These are phyloP conservation scores for Acipenser ruthenus DNA, from an alignment of 2,797 vertebrate species.

Conservation along the genomic window DNA sequence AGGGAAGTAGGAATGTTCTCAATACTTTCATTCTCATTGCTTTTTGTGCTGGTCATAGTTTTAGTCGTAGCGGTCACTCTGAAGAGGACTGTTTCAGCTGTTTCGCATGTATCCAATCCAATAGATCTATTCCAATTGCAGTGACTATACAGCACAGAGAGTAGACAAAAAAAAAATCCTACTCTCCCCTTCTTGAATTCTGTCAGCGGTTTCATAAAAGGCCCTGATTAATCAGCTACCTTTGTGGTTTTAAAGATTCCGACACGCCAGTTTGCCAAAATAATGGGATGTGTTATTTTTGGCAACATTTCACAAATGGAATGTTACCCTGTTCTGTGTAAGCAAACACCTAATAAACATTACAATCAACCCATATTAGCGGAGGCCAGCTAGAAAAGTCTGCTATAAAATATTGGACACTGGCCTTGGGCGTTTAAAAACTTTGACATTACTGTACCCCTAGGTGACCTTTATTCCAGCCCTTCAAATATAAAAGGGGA, in stretches of 20 bases:
- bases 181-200: no score
- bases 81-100: no score
- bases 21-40: no score
- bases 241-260: neutral
- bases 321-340: constrained; percentile 5
- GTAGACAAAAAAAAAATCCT: no score
- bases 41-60: no score
- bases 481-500: neutral
- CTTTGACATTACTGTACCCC: neutral
- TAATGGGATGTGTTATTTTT: constrained; percentile 7
- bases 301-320: neutral
- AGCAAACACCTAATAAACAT: constrained; percentile 12
- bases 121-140: no score
- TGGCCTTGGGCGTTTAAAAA: constrained; percentile 2
- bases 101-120: no score
- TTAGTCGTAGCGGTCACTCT: no score
- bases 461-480: neutral
- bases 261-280: neutral
- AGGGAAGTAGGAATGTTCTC: no score
- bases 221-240: constrained; percentile 2
- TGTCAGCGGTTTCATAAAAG: neutral
- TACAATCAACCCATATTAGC: constrained; percentile 7
- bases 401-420: neutral
- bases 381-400: neutral
- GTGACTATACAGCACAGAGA: no score